These are phyloP conservation scores for Amiota communis DNA, from an alignment of 2,888 invertebrate genomes.

Conservation along the genomic window DNA sequence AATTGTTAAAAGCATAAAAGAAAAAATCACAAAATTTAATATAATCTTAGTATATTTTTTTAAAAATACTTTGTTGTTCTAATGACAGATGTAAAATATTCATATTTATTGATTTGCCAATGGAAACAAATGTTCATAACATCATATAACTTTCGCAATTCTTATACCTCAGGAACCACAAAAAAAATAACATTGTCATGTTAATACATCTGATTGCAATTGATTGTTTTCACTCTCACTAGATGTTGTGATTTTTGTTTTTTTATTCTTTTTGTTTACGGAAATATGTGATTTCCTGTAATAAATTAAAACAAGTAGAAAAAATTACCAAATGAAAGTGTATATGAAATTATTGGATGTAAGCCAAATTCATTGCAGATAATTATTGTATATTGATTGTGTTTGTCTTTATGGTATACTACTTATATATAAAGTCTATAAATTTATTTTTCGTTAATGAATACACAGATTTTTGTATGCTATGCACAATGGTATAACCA, in stretches of 20 bases:
- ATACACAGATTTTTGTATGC: background rate
- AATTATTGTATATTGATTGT: slow-evolving; percentile 21
- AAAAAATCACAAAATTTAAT: no score
- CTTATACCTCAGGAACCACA: background rate
- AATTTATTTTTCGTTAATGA: background rate
- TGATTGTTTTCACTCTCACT: no score
- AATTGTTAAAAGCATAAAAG: no score
- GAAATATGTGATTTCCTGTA: slow-evolving; percentile 62
- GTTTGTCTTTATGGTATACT: background rate
- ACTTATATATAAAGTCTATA: no score
- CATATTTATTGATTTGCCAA: no score
- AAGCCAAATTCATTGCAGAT: slow-evolving; percentile 28
- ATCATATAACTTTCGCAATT: background rate
- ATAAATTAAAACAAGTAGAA: slow-evolving; percentile 50
- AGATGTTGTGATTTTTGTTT: background rate
- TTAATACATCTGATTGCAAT: no score
- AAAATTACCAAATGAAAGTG: background rate
- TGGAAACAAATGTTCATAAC: no score
- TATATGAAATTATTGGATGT: slow-evolving; percentile 16
- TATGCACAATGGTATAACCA: background rate
- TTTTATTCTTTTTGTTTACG: slow-evolving; percentile 32
- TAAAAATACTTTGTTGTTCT: no score
- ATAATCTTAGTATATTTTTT: no score
- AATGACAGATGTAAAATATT: no score
- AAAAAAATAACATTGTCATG: no score